Evolutionary conservation across 2,888 invertebrate species (phyloP).

Genomic region (Apodemia mormo): DNA sequence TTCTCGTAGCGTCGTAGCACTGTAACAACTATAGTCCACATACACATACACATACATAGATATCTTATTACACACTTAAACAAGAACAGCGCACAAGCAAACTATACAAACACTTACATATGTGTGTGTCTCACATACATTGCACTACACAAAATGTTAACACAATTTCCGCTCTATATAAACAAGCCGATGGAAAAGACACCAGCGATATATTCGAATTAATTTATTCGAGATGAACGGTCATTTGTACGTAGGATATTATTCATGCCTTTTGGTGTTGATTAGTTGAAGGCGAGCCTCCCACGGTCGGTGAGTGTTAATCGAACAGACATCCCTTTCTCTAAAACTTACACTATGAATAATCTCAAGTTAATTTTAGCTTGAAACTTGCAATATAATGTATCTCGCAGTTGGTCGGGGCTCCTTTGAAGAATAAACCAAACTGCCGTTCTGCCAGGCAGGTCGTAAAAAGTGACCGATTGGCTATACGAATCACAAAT

Average conservation of each 20-base stretch:
- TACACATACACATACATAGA: constrained; percentile 35
- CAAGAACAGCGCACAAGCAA: constrained; percentile 17
- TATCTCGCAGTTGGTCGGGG: too few species aligned
- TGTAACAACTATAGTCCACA: constrained; percentile 52
- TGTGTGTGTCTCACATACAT: constrained; percentile 18
- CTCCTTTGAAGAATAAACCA: too few species aligned
- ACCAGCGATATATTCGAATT: constrained; percentile 52
- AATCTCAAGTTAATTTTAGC: constrained; percentile 1
- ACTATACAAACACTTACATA: constrained; percentile 10
- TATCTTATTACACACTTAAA: constrained; percentile 14
- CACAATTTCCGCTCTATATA: constrained; percentile 30
- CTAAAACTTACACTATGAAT: constrained; percentile 19
- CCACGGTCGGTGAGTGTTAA: constrained; percentile 34
- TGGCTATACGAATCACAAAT: too few species aligned
- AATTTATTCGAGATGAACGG: constrained; percentile 30
- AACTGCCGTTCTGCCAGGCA: too few species aligned
- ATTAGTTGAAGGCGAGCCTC: constrained; percentile 47
- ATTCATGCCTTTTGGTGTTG: constrained; percentile 54
- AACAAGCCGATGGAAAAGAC: constrained; percentile 29
- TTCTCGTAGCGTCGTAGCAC: constrained; percentile 21
- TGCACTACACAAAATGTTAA: constrained; percentile 39
- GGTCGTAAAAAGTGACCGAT: too few species aligned
- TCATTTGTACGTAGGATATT: constrained; percentile 40
- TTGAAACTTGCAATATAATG: not conserved
- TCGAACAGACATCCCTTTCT: constrained; percentile 27